Base-by-base conservation (phyloP, 2,888 invertebrate genomes). In the Lomographa bimaculata region DNA sequence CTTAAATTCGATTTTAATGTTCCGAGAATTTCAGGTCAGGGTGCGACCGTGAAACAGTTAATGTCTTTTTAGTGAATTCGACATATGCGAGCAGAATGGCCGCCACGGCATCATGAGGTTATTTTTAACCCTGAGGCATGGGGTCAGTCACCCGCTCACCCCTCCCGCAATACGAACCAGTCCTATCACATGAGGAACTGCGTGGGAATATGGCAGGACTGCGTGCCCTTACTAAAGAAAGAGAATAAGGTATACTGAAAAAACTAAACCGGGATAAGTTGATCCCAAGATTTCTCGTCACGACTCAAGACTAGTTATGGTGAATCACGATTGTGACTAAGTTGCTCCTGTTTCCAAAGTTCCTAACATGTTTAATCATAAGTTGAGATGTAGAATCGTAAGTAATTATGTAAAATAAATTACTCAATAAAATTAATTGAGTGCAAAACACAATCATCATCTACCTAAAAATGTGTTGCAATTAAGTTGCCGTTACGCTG, bases 81-180 rank as follows among this genome's bases (percentile, higher is more conserved):
- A 86, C 89, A 87, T 79, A 89, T 87, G 87, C 76, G 77, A 85
- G 73, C 87, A 84, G 87, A 87, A 86, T 83, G 84, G 74, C 77
- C 81, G 83, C 70, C 72, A 71, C 71, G 75, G 76, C 76, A 77
- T 69, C 77, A 77, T 69, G 68, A 73, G 72, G 82, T 86, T 87
- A 87, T 87, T 87, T 89, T 89, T 86, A 87, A 84, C 86, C 87
- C 83, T 76, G 79, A 70, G 74, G 73, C 80, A 78, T 76, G 72
- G 79, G 89, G 86, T 87, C 89, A 87, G 66, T 86, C 81, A 89
- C 86, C 87, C 85, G 77, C 67, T 63, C 71, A 81, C 75, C 79
- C 80, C 79, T 75, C 81, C 79, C 75, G 71, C 75, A 68, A 68
- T 63, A 68, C 67, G 71, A 82, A 85, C 86, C 85, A 86, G 84